Evolutionary conservation across 2,113 vertebrate species (phyloP).

Genomic region (Trichechus manatus): DNA sequence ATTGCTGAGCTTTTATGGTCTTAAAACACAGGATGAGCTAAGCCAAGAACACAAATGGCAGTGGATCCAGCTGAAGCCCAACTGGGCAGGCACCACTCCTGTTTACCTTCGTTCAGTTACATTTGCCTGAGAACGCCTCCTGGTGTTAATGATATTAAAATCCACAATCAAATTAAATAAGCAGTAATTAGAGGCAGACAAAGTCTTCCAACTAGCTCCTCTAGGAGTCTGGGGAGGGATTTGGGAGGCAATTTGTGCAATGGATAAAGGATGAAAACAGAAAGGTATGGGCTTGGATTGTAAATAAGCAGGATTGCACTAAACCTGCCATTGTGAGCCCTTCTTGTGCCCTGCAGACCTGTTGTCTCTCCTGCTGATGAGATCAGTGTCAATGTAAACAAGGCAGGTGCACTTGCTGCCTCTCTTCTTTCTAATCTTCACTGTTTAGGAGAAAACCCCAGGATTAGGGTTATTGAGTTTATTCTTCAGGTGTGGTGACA

Average conservation of each 20-base stretch:
- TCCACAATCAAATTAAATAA: slow-evolving; percentile 43
- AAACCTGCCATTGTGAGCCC: not conserved
- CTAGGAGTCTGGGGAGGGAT: not conserved
- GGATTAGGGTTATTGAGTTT: not conserved
- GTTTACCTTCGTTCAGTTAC: not conserved
- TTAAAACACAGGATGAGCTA: not conserved
- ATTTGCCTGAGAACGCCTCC: not conserved
- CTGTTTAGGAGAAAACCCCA: not conserved
- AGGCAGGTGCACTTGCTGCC: not conserved
- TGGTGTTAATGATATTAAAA: slow-evolving; percentile 50
- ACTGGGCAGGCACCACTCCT: not conserved
- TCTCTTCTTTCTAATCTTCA: not conserved
- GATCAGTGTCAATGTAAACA: not conserved
- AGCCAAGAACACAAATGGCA: not conserved
- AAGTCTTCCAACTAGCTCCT: not conserved
- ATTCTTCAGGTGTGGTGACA: not conserved
- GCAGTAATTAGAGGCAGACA: slow-evolving; percentile 40
- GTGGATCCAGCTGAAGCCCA: not conserved
- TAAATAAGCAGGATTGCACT: not conserved
- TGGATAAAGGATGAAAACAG: not conserved
- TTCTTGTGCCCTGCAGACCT: not conserved
- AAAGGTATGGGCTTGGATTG: not conserved
- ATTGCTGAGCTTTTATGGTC: not conserved
- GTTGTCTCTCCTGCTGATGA: not conserved
- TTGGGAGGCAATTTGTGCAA: not conserved